Percentiles rank a stretch among this genome's conserved stretches.
These are phyloP conservation scores for Catamblyrhynchus diadema DNA, from an alignment of 2,797 vertebrate species.

Conservation along the genomic window DNA sequence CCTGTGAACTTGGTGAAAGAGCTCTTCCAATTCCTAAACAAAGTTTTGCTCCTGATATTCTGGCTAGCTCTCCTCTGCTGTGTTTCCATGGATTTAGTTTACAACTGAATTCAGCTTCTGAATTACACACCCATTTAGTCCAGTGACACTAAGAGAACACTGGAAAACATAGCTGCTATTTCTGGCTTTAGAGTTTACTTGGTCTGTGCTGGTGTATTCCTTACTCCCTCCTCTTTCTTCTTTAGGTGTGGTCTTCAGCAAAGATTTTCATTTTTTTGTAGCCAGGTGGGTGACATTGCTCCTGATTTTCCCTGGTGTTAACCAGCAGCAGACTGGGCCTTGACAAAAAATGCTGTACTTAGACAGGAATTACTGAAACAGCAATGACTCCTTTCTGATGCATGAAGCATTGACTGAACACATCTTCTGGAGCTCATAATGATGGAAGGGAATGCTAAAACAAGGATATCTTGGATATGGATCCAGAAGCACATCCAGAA, in stretches of 20 bases:
- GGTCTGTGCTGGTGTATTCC: not conserved
- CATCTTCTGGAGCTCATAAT: not conserved
- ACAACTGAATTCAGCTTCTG: not conserved
- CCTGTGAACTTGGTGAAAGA: not conserved
- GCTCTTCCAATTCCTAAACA: conserved; percentile 13
- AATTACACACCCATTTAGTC: not conserved
- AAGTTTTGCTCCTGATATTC: not conserved
- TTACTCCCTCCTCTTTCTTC: not conserved
- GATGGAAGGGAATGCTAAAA: not conserved
- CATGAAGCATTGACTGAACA: not conserved
- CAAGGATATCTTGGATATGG: not conserved
- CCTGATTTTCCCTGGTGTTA: not conserved
- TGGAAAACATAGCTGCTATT: not conserved
- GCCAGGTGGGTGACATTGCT: not conserved
- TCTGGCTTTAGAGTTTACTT: not conserved
- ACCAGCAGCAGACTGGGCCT: not conserved
- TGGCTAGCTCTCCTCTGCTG: not conserved
- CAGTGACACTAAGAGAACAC: not conserved
- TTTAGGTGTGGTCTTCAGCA: not conserved
- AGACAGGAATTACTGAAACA: not conserved
- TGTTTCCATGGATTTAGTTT: conserved; percentile 3
- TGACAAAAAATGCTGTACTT: not conserved
- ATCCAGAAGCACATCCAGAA: not conserved
- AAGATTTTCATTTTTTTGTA: not conserved
- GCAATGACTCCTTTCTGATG: not conserved